phyloP scores from a whole-genome alignment of 2,113 vertebrate genomes.

The Saccopteryx leptura region DNA sequence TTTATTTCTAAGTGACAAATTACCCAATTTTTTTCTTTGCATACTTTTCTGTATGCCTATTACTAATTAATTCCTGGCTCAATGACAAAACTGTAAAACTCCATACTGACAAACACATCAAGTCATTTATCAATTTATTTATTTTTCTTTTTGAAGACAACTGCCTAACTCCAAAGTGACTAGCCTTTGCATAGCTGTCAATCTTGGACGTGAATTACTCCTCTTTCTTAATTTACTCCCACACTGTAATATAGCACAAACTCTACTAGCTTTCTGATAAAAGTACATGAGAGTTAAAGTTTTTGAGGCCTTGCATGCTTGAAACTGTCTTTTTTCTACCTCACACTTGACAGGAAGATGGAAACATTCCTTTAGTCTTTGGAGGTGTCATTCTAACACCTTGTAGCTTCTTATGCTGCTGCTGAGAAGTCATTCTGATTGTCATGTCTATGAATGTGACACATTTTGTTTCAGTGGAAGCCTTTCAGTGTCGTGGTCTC shows the following conservation, averaged over 20 bases:
- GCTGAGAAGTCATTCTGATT: not conserved
- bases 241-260: not conserved
- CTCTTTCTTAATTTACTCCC: slow-evolving; percentile 26
- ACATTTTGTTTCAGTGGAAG: not conserved
- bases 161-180: not conserved
- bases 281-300: slow-evolving; percentile 1
- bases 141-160: not conserved
- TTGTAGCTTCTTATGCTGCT: not conserved
- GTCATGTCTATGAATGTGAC: not conserved
- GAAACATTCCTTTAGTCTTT: not conserved
- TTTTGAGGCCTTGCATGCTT: not conserved
- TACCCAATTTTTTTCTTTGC: not conserved
- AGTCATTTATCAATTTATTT: not conserved
- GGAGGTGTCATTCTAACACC: slow-evolving; percentile 11
- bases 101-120: not conserved
- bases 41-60: slow-evolving; percentile 39
- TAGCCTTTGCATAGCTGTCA: not conserved
- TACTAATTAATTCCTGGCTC: not conserved
- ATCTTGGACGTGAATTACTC: not conserved
- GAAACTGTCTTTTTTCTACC: slow-evolving; percentile 31
- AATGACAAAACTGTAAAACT: not conserved
- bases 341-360: slow-evolving; percentile 26
- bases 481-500: slow-evolving; percentile 23
- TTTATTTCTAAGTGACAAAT: slow-evolving; percentile 8
- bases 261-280: slow-evolving; percentile 20